Base-by-base conservation (phyloP, 2,888 invertebrate species). In the Pyrgus malvae region DNA sequence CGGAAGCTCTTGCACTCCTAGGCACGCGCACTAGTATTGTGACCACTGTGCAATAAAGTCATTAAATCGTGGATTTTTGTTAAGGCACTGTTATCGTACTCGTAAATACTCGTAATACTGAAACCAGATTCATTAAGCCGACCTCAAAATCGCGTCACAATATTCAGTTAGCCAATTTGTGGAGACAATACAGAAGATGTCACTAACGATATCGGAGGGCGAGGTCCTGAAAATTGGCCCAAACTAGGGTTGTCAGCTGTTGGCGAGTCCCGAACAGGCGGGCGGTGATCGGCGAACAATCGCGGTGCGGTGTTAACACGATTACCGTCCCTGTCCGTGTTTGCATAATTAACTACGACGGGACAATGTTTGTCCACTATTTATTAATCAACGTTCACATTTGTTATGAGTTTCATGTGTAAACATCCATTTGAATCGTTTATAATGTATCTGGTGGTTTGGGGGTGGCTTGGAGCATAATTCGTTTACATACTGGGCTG, bases 301-400 rank as follows among this genome's bases (percentile, higher is more conserved):
- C 33, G 45, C 33, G 33, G 19, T 48, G 48, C 25, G 46, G 23
- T 37, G 48, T 48, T 35, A 48, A 48, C 48, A 37, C 37, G 48
- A 25, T 37, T 48, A 48, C 16, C 48, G 35, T 23, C 46, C 46
- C 46, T 46, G 12, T 14, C 23, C 29, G 38, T 23, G 49, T 49
- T 41, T 49, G 49, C 23, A 41, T 49, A 41, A 49, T 49, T 41
- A 49, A 41, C 41, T 31, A 33, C 49, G n/a, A 7, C 49, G 41
- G 49, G 21, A 49, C 41, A 7, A n/a, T 49, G 41, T 48, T 31
- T 33, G 11, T 41, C 41, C 31, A 41, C 33, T 41, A 49, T 49
- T 49, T 49, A 49, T 49, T 49, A 41, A 49, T 49, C 40, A 49
- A 33, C 31, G 21, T 41, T 49, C 29, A 41, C 31, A 31, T 49